These are phyloP conservation scores for Leuciscus waleckii DNA, from an alignment of 2,797 vertebrate species.

Conservation along the genomic window DNA sequence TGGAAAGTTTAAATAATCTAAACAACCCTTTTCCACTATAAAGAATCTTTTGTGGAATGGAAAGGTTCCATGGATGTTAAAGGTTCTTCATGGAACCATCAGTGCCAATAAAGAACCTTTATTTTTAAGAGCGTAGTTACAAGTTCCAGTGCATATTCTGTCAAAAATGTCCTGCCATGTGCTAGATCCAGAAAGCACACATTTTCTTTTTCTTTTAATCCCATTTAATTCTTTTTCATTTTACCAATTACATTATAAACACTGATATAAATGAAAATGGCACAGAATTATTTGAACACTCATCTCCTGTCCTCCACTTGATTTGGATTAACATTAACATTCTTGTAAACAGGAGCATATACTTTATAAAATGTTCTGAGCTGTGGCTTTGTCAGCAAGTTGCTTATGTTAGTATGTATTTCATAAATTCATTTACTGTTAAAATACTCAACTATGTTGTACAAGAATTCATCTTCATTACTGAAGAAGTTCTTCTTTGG, in stretches of 20 bases:
- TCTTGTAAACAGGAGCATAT: background rate
- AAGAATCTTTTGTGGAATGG: background rate
- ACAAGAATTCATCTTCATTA: background rate
- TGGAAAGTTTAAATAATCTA: background rate
- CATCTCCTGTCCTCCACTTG: background rate
- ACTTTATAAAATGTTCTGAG: background rate
- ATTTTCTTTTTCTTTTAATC: background rate
- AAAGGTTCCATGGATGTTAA: background rate
- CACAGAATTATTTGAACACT: background rate
- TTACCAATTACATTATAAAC: background rate
- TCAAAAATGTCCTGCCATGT: background rate
- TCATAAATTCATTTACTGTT: background rate
- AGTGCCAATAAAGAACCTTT: background rate
- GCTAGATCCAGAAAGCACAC: background rate
- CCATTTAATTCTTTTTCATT: background rate
- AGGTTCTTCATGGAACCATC: background rate
- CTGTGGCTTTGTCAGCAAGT: background rate
- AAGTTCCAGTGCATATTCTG: background rate
- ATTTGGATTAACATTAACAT: background rate
- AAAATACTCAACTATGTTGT: background rate
- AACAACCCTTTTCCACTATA: background rate
- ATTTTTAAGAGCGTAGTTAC: background rate
- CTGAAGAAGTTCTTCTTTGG: background rate
- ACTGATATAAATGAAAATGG: background rate
- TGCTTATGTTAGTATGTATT: slow-evolving; percentile 8